These are phyloP conservation scores for Corythornis vintsioides DNA, from an alignment of 2,113 vertebrate species.

Conservation along the genomic window DNA sequence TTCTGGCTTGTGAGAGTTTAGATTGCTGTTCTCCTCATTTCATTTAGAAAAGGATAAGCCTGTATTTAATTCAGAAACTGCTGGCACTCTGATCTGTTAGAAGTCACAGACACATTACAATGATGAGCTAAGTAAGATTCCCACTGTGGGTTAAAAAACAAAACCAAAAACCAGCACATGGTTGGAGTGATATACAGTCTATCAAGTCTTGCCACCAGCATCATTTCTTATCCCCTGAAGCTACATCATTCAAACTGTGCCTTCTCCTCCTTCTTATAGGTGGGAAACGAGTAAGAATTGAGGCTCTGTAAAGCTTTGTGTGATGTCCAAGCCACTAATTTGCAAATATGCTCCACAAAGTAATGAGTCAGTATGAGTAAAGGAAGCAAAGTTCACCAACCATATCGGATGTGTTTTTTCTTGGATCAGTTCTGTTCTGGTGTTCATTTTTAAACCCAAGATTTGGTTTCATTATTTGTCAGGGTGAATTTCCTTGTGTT, in stretches of 20 bases:
- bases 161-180: rapidly evolving
- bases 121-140: neutral
- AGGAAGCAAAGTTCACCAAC: neutral
- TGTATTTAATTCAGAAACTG: neutral
- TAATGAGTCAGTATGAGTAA: neutral
- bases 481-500: neutral
- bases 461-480: neutral
- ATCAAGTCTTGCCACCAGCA: neutral
- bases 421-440: neutral
- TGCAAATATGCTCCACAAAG: neutral
- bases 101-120: neutral
- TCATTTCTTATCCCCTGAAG: neutral
- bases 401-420: neutral
- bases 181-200: neutral
- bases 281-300: neutral
- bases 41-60: neutral
- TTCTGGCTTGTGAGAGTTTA: neutral
- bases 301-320: neutral
- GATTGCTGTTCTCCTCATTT: neutral
- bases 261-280: neutral
- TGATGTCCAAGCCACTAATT: neutral
- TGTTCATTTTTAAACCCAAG: neutral
- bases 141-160: neutral
- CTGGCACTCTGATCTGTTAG: neutral
- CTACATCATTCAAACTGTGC: neutral